phyloP scores from a whole-genome alignment of 2,888 invertebrate species.

The Epirrhoe alternata region DNA sequence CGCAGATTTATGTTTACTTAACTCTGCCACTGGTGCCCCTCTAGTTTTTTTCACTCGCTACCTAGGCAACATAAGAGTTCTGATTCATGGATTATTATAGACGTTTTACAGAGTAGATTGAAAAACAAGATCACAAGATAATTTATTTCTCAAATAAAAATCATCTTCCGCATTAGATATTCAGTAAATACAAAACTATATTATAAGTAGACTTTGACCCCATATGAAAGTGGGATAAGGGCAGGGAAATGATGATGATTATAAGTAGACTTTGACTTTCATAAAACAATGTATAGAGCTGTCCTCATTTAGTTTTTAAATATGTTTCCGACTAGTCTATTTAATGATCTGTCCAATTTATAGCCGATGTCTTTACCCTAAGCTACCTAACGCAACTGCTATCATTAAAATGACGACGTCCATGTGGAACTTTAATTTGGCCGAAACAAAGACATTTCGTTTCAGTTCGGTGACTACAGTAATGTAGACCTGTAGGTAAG shows the following conservation, averaged over 20 bases:
- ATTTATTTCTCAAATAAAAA: no score
- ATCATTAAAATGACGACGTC: constrained; percentile 48
- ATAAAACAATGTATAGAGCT: background rate
- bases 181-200: no score
- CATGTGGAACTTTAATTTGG: constrained; percentile 48
- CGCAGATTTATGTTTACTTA: constrained; percentile 69
- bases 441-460: constrained; percentile 58
- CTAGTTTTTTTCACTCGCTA: constrained; percentile 44
- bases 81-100: background rate
- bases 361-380: constrained; percentile 41
- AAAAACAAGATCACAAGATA: background rate
- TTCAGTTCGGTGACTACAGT: constrained; percentile 57
- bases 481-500: constrained; percentile 51
- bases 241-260: no score
- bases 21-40: constrained; percentile 42
- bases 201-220: no score
- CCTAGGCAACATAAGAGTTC: constrained; percentile 35
- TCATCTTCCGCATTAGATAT: no score
- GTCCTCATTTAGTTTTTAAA: background rate
- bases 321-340: constrained; percentile 6
- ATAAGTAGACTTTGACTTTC: background rate
- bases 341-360: constrained; percentile 14
- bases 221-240: no score
- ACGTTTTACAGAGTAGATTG: background rate
- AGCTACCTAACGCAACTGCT: constrained; percentile 30